Percentiles rank a stretch among this genome's conserved stretches.
These are phyloP conservation scores for Perodicticus potto DNA, from an alignment of 2,797 vertebrate species.

Conservation along the genomic window DNA sequence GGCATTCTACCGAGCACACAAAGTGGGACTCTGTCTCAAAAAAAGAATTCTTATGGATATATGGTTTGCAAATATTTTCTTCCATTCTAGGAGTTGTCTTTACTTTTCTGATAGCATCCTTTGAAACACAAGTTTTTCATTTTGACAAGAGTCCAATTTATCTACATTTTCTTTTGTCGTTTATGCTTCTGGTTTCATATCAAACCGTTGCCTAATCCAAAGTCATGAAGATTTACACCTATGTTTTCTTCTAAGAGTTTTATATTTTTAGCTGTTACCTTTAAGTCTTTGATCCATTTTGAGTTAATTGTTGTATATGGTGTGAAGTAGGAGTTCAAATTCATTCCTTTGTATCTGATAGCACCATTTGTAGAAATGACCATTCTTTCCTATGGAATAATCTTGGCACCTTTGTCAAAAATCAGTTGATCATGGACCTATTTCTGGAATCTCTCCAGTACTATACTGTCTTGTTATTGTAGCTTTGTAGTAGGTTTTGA, in stretches of 20 bases:
- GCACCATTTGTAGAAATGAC: background rate
- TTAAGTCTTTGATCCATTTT: background rate
- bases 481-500: background rate
- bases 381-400: background rate
- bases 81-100: background rate
- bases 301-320: background rate
- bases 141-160: background rate
- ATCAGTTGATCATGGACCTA: background rate
- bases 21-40: background rate
- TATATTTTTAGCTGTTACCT: background rate
- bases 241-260: background rate
- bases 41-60: background rate
- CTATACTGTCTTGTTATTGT: background rate
- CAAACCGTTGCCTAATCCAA: background rate
- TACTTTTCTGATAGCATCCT: background rate
- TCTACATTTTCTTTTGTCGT: background rate
- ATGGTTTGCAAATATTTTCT: conserved; percentile 28
- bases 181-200: background rate
- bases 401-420: background rate
- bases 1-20: background rate
- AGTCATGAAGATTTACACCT: background rate
- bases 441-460: background rate
- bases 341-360: background rate
- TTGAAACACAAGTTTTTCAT: background rate
- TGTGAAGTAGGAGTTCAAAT: background rate